phyloP scores from a whole-genome alignment of 2,888 invertebrate species.

The Lasioglossum marginatum region DNA sequence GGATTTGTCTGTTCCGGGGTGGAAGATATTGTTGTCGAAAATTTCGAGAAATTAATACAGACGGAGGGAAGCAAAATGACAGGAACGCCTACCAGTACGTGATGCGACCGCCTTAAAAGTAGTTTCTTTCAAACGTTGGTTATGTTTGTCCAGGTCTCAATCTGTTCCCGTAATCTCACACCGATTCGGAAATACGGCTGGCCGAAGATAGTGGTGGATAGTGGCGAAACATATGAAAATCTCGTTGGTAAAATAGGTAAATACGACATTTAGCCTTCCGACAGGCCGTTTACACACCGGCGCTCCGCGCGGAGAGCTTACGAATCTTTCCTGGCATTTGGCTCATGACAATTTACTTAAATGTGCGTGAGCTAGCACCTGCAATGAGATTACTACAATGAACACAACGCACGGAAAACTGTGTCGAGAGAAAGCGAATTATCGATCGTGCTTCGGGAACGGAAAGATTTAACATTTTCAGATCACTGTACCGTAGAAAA shows the following conservation, averaged over 20 bases:
- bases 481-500: not conserved
- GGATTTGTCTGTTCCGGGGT: not conserved
- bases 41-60: slow-evolving; percentile 56
- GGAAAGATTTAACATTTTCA: slow-evolving; percentile 19
- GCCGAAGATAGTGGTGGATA: slow-evolving; percentile 23
- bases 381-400: slow-evolving; percentile 57
- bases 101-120: slow-evolving; percentile 49
- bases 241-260: slow-evolving; percentile 63
- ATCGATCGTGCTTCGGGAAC: slow-evolving; percentile 36
- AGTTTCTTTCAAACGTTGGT: slow-evolving; percentile 24
- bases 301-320: slow-evolving; percentile 69
- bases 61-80: slow-evolving; percentile 77
- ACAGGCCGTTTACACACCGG: slow-evolving; percentile 67
- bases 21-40: slow-evolving; percentile 27
- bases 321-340: slow-evolving; percentile 70
- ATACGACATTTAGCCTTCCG: slow-evolving; percentile 70
- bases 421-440: slow-evolving; percentile 59
- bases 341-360: slow-evolving; percentile 72
- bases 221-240: slow-evolving; percentile 57
- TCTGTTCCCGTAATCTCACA: slow-evolving; percentile 19
- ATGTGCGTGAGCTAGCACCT: slow-evolving; percentile 63
- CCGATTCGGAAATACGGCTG: slow-evolving; percentile 2
- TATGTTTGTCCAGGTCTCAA: slow-evolving; percentile 8
- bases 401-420: slow-evolving; percentile 51
- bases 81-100: slow-evolving; percentile 78